phyloP scores from a whole-genome alignment of 2,113 vertebrate species.

The Ictidomys tridecemlineatus region DNA sequence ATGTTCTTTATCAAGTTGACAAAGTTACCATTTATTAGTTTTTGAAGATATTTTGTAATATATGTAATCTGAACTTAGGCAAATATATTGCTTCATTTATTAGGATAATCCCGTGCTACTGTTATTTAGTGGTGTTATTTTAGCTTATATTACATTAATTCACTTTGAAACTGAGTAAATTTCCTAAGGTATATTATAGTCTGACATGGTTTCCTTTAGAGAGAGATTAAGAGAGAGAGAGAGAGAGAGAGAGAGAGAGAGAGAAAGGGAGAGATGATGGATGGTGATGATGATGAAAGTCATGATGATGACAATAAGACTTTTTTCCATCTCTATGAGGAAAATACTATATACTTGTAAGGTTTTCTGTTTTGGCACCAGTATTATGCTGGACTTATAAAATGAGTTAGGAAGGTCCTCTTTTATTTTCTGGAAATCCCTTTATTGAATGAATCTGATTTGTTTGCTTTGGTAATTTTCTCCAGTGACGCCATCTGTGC shows the following conservation, averaged over 20 bases:
- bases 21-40: not conserved
- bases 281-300: not conserved
- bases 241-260: not conserved
- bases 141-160: not conserved
- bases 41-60: not conserved
- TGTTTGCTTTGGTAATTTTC: not conserved
- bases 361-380: not conserved
- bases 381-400: not conserved
- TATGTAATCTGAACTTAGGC: not conserved
- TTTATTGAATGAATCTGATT: not conserved
- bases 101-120: not conserved
- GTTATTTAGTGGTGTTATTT: not conserved
- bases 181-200: not conserved
- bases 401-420: not conserved
- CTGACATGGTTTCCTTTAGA: not conserved
- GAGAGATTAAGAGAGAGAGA: not conserved
- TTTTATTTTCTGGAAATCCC: not conserved
- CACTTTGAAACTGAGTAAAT: not conserved
- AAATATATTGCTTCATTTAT: not conserved
- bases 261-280: not conserved
- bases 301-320: not conserved
- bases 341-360: not conserved
- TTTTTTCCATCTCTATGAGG: not conserved
- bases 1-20: not conserved
- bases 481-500: not conserved